phyloP scores from a whole-genome alignment of 2,797 vertebrate species.

The Picus viridis region DNA sequence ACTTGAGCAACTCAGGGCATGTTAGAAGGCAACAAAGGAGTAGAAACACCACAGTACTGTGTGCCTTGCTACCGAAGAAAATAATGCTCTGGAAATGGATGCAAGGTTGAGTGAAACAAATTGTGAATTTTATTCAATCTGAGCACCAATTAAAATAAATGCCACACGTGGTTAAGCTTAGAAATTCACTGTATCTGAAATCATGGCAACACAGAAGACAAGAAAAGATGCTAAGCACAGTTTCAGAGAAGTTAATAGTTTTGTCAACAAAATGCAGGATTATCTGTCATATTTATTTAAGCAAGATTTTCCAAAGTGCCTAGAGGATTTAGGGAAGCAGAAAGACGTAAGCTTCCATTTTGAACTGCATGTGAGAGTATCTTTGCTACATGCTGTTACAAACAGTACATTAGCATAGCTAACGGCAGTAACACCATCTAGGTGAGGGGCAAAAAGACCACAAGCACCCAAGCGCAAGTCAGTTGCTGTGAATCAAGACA shows the following conservation, averaged over 20 bases:
- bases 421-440: fast-evolving
- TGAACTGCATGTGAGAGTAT: background rate
- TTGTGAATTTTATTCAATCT: background rate
- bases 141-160: slow-evolving; percentile 36
- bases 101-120: background rate
- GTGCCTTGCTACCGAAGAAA: background rate
- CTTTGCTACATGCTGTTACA: background rate
- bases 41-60: background rate
- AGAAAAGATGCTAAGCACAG: background rate
- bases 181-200: background rate
- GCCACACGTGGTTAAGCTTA: slow-evolving; percentile 1
- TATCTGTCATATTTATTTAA: slow-evolving; percentile 37
- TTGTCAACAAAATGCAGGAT: slow-evolving; percentile 25
- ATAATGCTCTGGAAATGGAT: background rate
- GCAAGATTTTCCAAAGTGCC: background rate
- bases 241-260: slow-evolving; percentile 7
- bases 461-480: background rate
- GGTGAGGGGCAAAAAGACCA: background rate
- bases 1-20: background rate
- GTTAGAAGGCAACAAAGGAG: background rate
- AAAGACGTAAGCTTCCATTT: background rate
- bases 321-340: background rate
- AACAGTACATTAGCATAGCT: background rate
- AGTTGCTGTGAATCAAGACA: background rate
- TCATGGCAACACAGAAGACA: background rate